A percentile compares a stretch with the other conserved stretches of the same genome.
phyloP scores from a whole-genome alignment of 2,113 vertebrate genomes.

The Tupaia chinensis region DNA sequence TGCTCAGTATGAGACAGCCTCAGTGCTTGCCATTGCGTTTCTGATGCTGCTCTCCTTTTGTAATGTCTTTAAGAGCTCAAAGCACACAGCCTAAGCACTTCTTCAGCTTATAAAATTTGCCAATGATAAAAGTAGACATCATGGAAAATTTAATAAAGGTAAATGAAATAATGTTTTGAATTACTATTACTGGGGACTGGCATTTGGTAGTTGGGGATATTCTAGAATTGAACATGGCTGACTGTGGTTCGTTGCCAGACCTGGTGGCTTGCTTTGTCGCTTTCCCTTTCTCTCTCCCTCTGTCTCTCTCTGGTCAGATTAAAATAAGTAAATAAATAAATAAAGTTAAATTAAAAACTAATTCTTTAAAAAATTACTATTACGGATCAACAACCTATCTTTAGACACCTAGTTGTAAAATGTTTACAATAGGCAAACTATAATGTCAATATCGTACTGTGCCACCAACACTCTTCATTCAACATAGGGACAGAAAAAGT shows the following conservation, averaged over 20 bases:
- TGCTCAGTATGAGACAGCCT: neutral
- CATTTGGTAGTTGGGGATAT: no score
- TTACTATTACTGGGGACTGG: neutral
- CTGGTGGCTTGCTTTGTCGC: no score
- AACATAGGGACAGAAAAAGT: neutral
- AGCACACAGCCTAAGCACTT: neutral
- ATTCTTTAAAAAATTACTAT: neutral
- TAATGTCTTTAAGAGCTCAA: neutral
- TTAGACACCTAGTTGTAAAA: constrained; percentile 14
- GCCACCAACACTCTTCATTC: neutral
- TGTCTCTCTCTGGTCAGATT: no score
- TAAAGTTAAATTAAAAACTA: neutral
- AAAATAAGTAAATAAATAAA: neutral
- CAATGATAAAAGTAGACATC: neutral
- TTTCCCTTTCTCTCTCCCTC: no score
- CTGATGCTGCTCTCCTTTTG: neutral
- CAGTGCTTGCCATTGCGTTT: neutral
- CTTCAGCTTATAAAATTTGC: constrained; percentile 7
- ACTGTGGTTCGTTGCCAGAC: no score
- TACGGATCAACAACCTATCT: neutral
- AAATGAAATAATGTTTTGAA: neutral
- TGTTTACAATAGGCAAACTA: neutral
- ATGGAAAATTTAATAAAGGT: constrained; percentile 24
- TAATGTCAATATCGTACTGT: neutral
- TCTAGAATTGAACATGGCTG: no score